Evolutionary conservation across 2,797 vertebrate genomes (phyloP), one percentile per base, ranked within the genome.

Genomic region (Lepus oiostolus): DNA sequence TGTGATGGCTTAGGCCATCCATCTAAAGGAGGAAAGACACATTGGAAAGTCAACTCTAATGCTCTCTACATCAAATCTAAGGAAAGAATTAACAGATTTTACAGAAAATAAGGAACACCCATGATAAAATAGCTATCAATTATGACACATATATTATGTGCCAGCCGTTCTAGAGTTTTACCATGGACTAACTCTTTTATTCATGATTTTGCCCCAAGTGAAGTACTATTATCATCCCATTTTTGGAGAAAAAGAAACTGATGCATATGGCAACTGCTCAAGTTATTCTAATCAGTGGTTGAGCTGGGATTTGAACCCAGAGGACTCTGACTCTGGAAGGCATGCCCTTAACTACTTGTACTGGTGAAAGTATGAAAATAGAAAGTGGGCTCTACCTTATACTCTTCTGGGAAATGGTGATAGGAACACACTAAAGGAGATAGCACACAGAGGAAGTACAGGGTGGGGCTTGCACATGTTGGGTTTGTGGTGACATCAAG

Each of bases 201-300:
- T 77, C 76, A 68, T 94, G 81, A 60, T 13, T 68, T 68, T 9
- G 87, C 26, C 32, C 50, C 2, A 63, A 35, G 8, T 30, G 1
- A 74, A 13, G 7, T 68, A 9, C 70, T 84, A 12, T 68, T 86
- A 77, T 42, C 72, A n/a, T 75, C 12, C 75, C 30, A 9, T 72
- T 91, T 80, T 47, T 81, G 38, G 21, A 90, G 42, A 86, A 10
- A 60, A 76, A 4, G 62, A 80, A 62, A 76, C n/a, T 38, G 67
- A 71, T 42, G n/a, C 7, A 21, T 62, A 50, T n/a, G 19, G 22
- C 52, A 88, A 79, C 67, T 58, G 19, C 14, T 94, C 35, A 54
- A 74, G 13, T 67, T 77, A 79, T 14, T 52, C 65, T 86, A 79
- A 91, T 86, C 72, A 91, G 47, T 35, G 58, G 32, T 62, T 81